Conservation (phyloP, 2,113 vertebrate species). For the Hepsetus odoe region DNA sequence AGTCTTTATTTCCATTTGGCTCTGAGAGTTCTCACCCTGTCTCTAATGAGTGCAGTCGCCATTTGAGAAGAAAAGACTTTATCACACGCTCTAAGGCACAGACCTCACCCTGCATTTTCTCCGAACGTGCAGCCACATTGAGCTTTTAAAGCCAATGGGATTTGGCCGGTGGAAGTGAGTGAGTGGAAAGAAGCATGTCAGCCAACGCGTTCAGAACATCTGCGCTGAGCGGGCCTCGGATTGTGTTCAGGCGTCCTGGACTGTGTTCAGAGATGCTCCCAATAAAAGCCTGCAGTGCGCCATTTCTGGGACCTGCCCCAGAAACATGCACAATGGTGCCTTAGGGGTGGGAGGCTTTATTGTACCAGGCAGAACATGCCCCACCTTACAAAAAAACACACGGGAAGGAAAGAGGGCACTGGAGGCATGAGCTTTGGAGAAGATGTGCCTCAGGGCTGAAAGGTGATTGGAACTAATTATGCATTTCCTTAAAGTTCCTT, state of each 20-base stretch:
- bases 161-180: background rate
- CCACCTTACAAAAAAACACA: background rate
- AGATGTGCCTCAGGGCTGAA: background rate
- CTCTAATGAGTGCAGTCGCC: background rate
- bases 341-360: slow-evolving; percentile 29
- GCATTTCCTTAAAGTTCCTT: too few relatives aligned
- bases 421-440: background rate
- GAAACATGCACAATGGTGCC: slow-evolving; percentile 56
- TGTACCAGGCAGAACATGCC: background rate
- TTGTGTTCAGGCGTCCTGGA: background rate
- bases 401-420: background rate
- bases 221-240: background rate
- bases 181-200: slow-evolving; percentile 19
- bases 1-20: background rate
- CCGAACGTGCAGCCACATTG: background rate
- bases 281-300: slow-evolving; percentile 28
- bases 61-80: background rate
- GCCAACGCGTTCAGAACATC: background rate
- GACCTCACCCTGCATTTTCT: background rate
- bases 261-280: background rate
- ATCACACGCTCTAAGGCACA: background rate
- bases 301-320: slow-evolving; percentile 49
- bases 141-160: background rate
- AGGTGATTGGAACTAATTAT: background rate
- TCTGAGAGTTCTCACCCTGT: background rate